Percentiles rank a stretch among this genome's conserved stretches.
Evolutionary conservation across 2,888 invertebrate species (phyloP).

Genomic region (Eilema sororculum): DNA sequence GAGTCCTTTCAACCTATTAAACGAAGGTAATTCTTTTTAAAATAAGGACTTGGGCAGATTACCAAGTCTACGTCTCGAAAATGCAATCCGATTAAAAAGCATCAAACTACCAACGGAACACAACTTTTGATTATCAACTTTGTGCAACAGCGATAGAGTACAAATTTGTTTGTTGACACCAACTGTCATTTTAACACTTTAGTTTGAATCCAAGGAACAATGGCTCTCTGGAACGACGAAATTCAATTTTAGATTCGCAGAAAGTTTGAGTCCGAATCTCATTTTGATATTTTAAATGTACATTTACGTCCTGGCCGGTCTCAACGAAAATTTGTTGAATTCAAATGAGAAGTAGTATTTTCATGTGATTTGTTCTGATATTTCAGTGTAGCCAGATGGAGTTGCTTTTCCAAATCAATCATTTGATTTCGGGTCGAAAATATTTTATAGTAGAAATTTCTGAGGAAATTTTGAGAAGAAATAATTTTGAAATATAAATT

Average conservation of each 20-base stretch:
- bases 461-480: too few relatives aligned
- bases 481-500: too few relatives aligned
- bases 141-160: constrained; percentile 23
- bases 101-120: constrained; percentile 29
- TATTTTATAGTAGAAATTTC: not conserved
- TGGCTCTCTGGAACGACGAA: constrained; percentile 56
- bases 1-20: constrained; percentile 20
- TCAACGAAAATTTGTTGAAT: constrained; percentile 44
- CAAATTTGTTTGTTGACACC: constrained; percentile 31
- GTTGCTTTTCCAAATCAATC: not conserved
- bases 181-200: constrained; percentile 54
- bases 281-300: constrained; percentile 69
- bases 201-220: constrained; percentile 63
- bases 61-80: constrained; percentile 51
- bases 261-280: constrained; percentile 64
- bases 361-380: constrained; percentile 33
- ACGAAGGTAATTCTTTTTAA: constrained; percentile 32
- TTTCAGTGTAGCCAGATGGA: constrained; percentile 23
- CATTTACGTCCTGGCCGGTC: constrained; percentile 50
- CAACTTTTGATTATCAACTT: constrained; percentile 31
- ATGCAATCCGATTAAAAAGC: constrained; percentile 66
- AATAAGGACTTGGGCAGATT: constrained; percentile 49
- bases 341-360: constrained; percentile 51
- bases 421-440: not conserved
- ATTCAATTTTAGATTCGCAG: constrained; percentile 71